Conservation (phyloP, 2,797 vertebrate species). For the Siniperca undulata region DNA sequence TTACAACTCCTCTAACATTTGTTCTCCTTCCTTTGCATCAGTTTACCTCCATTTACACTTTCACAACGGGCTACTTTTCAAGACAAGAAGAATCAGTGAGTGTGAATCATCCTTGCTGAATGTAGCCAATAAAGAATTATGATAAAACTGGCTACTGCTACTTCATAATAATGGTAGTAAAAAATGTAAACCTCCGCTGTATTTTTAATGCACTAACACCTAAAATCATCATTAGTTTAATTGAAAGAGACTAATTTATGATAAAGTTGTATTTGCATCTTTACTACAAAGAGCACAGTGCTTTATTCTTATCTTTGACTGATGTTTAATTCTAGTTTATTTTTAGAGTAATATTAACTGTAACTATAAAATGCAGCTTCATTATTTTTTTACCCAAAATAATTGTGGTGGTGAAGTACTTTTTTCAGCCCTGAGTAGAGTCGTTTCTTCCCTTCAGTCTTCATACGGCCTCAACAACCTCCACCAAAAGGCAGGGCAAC, state of each 20-base stretch:
- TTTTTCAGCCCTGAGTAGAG: neutral
- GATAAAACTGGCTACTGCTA: neutral
- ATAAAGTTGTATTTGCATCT: neutral
- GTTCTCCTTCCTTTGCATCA: neutral
- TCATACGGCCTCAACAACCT: neutral
- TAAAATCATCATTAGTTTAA: neutral
- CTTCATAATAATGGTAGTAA: neutral
- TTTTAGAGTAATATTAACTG: neutral
- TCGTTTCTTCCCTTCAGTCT: neutral
- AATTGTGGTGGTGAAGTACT: too few relatives aligned
- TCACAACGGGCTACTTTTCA: too few relatives aligned
- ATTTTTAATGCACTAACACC: neutral
- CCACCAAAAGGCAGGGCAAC: neutral
- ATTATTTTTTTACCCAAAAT: too few relatives aligned
- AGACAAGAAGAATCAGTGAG: too few relatives aligned
- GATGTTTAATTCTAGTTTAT: neutral
- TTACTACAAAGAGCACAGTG: neutral
- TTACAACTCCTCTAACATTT: neutral
- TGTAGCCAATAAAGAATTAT: neutral
- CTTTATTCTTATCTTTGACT: neutral
- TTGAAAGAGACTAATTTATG: neutral
- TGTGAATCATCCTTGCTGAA: too few relatives aligned
- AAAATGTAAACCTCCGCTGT: neutral
- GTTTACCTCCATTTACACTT: too few relatives aligned
- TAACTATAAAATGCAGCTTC: neutral